A percentile compares a stretch with the other conserved stretches of the same genome.
These are phyloP conservation scores for Physocephala rufipes DNA, from an alignment of 2,888 invertebrate species.

Conservation along the genomic window DNA sequence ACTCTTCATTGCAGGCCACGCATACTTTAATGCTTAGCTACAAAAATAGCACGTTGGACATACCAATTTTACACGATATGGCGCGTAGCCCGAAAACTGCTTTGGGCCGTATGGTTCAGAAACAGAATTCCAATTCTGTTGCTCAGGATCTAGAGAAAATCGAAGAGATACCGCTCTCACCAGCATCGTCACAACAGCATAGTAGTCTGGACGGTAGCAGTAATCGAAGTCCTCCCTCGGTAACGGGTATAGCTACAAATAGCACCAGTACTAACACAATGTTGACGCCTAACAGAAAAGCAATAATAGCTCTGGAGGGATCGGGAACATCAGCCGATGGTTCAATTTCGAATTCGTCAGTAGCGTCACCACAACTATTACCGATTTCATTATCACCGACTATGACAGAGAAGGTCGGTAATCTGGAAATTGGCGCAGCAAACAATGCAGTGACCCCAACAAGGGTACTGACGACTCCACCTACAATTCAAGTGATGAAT, in stretches of 20 bases:
- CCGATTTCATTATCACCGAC: slow-evolving; percentile 14
- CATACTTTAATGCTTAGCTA: slow-evolving; percentile 49
- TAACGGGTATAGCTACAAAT: slow-evolving; percentile 56
- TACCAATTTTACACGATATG: slow-evolving; percentile 62
- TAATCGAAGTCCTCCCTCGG: slow-evolving; percentile 63
- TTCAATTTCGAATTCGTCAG: slow-evolving; percentile 7
- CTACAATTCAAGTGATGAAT: slow-evolving; percentile 43
- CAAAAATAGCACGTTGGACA: slow-evolving; percentile 60
- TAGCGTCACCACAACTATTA: slow-evolving; percentile 43
- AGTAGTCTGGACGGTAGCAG: slow-evolving; percentile 64
- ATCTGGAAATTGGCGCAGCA: slow-evolving; percentile 45
- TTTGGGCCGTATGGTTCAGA: slow-evolving; percentile 68
- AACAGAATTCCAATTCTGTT: slow-evolving; percentile 76
- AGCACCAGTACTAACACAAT: slow-evolving; percentile 40
- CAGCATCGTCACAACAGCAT: slow-evolving; percentile 65
- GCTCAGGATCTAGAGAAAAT: slow-evolving; percentile 76
- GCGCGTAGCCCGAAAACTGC: slow-evolving; percentile 59
- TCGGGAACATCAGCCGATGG: neutral
- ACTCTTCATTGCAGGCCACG: slow-evolving; percentile 53
- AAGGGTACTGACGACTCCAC: slow-evolving; percentile 45
- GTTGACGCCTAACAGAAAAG: slow-evolving; percentile 5
- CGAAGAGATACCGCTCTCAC: slow-evolving; percentile 72
- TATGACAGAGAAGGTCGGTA: slow-evolving; percentile 36
- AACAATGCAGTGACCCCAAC: no score
- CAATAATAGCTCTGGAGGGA: neutral